Conservation (phyloP, 1,140 invertebrate species). For the Chelonus insularis region DNA sequence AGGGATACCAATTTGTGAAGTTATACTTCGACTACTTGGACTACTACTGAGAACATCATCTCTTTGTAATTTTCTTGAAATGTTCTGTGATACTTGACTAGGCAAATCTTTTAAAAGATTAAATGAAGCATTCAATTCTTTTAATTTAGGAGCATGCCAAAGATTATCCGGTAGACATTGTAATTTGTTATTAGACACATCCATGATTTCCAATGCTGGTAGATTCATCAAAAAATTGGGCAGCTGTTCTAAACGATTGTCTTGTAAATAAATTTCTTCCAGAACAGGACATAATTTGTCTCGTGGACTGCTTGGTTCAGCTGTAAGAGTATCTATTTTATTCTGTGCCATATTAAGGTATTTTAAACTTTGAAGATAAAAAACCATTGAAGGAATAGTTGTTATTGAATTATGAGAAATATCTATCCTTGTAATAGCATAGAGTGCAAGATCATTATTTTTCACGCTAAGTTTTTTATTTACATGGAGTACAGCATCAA, state of each 20-base stretch:
- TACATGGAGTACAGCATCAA: constrained; percentile 78
- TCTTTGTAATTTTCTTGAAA: constrained; percentile 38
- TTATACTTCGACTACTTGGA: constrained; percentile 45
- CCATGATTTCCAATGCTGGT: constrained; percentile 78
- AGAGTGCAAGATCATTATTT: constrained; percentile 74
- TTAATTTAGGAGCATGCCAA: constrained; percentile 87
- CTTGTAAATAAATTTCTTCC: constrained; percentile 87
- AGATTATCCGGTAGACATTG: constrained; percentile 80
- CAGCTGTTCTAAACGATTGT: constrained; percentile 81
- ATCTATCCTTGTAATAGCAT: constrained; percentile 91
- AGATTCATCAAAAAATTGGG: constrained; percentile 82
- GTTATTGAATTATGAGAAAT: constrained; percentile 88
- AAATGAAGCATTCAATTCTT: constrained; percentile 88
- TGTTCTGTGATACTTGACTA: constrained; percentile 52
- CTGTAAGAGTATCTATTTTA: constrained; percentile 67
- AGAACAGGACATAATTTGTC: constrained; percentile 71
- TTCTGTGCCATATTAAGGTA: constrained; percentile 88
- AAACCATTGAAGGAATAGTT: constrained; percentile 78
- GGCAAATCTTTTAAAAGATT: constrained; percentile 88
- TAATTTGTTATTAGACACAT: constrained; percentile 94
- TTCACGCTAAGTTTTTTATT: constrained; percentile 81
- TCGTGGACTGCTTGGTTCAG: constrained; percentile 63
- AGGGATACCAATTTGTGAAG: constrained; percentile 40
- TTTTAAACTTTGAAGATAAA: constrained; percentile 71
- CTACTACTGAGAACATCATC: constrained; percentile 48